Evolutionary conservation across 2,888 invertebrate species (phyloP).

Genomic region (Diadegma fenestrale): DNA sequence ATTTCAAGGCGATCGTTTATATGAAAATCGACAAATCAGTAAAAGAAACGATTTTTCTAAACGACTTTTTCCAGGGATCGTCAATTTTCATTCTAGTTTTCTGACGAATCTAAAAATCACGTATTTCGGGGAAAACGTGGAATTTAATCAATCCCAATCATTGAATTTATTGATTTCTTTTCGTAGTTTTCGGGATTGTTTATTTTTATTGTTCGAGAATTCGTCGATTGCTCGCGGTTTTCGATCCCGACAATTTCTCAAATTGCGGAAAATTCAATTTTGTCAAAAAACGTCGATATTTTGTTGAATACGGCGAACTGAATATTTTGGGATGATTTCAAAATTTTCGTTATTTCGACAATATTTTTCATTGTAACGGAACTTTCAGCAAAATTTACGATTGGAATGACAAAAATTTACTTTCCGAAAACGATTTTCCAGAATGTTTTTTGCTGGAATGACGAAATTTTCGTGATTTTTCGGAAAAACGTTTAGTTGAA

Average conservation of each 20-base stretch:
- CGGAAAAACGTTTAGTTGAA: no score
- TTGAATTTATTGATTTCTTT: background rate
- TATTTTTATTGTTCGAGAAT: background rate
- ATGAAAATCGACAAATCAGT: background rate
- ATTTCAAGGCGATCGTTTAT: background rate
- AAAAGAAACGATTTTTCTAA: background rate
- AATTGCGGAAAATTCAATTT: no score
- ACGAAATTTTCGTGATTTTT: no score
- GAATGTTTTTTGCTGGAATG: no score
- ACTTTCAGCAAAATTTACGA: no score
- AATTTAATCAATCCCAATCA: background rate
- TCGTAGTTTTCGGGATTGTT: background rate
- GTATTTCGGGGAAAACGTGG: background rate
- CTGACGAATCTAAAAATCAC: background rate
- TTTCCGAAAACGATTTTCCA: no score
- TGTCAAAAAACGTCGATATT: no score
- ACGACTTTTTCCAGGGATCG: background rate
- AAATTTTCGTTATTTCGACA: no score
- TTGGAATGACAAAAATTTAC: no score
- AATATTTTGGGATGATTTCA: no score
- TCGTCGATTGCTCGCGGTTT: background rate
- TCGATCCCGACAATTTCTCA: background rate
- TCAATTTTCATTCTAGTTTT: background rate
- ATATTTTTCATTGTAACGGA: no score
- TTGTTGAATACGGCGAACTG: no score